Evolutionary conservation across 2,888 invertebrate genomes (phyloP).

Genomic region (Sphaerophoria taeniata): DNA sequence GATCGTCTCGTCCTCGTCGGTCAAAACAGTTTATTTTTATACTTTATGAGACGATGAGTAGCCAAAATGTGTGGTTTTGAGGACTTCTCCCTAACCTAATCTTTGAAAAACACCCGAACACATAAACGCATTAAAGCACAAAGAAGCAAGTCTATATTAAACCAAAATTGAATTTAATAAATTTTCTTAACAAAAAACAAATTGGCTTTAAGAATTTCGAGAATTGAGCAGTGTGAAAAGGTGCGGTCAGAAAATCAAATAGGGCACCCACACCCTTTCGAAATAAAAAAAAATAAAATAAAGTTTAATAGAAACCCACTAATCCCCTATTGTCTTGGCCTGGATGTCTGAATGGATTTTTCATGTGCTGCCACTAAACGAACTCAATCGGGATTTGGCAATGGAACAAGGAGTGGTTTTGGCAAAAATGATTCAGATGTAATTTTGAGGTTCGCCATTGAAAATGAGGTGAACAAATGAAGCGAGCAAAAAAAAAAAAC

Average conservation of each 20-base stretch:
- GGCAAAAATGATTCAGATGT: conserved; percentile 59
- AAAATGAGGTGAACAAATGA: conserved; percentile 31
- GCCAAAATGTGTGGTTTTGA: not conserved
- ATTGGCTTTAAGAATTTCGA: conserved; percentile 15
- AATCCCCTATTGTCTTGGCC: conserved; percentile 1
- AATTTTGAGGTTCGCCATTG: conserved; percentile 63
- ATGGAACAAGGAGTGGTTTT: conserved; percentile 22
- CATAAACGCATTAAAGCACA: conserved; percentile 7
- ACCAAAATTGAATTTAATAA: conserved; percentile 63
- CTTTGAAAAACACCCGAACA: conserved; percentile 1
- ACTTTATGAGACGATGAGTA: conserved; percentile 14
- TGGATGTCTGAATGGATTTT: conserved; percentile 25
- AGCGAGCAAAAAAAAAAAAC: conserved; percentile 6
- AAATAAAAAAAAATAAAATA: not conserved
- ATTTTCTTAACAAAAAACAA: conserved; percentile 36
- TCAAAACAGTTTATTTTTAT: conserved; percentile 19
- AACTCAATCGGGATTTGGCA: conserved; percentile 32
- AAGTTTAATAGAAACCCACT: conserved; percentile 5
- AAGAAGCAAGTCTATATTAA: conserved; percentile 60
- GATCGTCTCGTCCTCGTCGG: not conserved
- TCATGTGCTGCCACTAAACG: conserved; percentile 8
- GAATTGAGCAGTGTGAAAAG: conserved; percentile 7
- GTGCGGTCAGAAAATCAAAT: conserved; percentile 25
- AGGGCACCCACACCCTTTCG: not conserved
- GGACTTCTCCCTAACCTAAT: conserved; percentile 26